Conservation (phyloP, 2,888 invertebrate species). For the Margaritifera margaritifera region DNA sequence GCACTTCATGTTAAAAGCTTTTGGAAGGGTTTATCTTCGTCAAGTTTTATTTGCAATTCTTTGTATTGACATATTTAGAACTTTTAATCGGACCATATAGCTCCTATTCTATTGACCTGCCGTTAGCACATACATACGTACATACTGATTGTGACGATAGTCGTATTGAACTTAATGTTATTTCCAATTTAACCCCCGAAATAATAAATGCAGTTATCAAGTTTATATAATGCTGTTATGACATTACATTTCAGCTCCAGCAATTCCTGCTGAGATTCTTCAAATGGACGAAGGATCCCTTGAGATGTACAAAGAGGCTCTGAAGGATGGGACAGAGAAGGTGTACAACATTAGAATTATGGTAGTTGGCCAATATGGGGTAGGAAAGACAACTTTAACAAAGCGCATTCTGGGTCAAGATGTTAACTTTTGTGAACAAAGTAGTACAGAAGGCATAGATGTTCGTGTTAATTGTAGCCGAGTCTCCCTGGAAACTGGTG, state of each 20-base stretch:
- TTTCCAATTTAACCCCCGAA: no score
- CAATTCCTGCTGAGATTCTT: constrained; percentile 6
- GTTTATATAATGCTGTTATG: neutral
- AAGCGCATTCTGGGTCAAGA: neutral
- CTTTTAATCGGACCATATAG: no score
- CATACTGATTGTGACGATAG: no score
- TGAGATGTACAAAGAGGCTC: constrained; percentile 1
- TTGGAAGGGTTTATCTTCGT: no score
- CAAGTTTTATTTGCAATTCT: no score
- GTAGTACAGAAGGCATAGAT: constrained; percentile 6
- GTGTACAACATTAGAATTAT: constrained; percentile 4
- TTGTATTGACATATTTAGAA: no score
- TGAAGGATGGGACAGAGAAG: neutral
- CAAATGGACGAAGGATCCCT: constrained; percentile 7
- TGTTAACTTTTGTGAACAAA: neutral
- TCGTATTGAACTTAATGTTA: no score
- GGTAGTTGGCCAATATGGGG: constrained; percentile 6
- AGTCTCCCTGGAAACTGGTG: no score
- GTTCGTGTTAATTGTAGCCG: neutral
- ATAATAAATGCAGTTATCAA: no score
- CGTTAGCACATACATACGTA: no score
- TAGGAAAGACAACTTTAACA: constrained; percentile 6
- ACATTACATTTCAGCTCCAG: neutral
- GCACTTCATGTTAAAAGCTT: no score
- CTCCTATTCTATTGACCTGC: no score